phyloP scores from a whole-genome alignment of 2,888 invertebrate species.

The Spisula solida region DNA sequence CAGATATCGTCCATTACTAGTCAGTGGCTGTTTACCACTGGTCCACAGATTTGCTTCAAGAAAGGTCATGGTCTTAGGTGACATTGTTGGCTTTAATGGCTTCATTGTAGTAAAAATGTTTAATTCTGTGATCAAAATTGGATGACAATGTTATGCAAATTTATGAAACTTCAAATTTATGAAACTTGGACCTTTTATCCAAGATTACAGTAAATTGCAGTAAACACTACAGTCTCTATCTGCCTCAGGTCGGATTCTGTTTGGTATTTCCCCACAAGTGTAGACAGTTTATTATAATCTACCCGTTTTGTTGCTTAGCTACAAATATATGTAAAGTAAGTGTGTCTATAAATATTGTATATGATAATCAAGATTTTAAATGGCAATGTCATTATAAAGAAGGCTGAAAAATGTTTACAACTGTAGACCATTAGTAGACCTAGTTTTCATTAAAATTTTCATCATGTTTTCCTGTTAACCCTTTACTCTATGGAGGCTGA shows the following conservation, averaged over 20 bases:
- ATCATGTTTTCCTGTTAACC: too few relatives aligned
- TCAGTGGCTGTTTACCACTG: too few relatives aligned
- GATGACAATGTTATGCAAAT: not conserved
- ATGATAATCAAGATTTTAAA: conserved; percentile 19
- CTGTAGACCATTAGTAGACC: not conserved
- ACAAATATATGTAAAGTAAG: not conserved
- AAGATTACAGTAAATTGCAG: not conserved
- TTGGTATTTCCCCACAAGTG: not conserved
- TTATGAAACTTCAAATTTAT: not conserved
- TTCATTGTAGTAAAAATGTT: not conserved
- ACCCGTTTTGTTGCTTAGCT: not conserved
- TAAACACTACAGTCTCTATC: not conserved
- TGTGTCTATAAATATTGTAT: not conserved
- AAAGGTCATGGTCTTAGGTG: not conserved
- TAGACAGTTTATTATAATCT: not conserved
- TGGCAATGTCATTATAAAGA: not conserved
- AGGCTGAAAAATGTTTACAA: not conserved
- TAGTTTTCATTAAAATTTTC: too few relatives aligned
- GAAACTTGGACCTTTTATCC: not conserved
- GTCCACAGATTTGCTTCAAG: too few relatives aligned
- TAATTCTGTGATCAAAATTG: not conserved
- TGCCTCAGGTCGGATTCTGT: not conserved
- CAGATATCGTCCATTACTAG: too few relatives aligned
- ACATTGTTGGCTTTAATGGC: not conserved
- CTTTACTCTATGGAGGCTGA: too few relatives aligned